Conservation (phyloP, 2,113 vertebrate genomes). For the Antennarius striatus region DNA sequence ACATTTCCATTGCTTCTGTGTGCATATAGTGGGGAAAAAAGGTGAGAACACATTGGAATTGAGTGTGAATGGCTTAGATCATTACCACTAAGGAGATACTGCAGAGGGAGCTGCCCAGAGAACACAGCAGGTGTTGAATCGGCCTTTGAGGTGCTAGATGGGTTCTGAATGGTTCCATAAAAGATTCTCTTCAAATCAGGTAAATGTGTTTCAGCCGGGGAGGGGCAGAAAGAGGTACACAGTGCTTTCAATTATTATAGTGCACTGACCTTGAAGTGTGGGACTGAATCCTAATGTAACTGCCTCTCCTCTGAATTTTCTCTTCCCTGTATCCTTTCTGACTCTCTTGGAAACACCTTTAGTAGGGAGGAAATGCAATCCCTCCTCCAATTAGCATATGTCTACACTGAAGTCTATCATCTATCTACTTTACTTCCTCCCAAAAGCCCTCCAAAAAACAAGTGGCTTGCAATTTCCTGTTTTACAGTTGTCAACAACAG, state of each 20-base stretch:
- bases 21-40: constrained; percentile 14
- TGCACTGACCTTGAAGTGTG: constrained; percentile 43
- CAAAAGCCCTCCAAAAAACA: constrained; percentile 57
- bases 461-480: constrained; percentile 58
- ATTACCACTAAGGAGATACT: constrained; percentile 39
- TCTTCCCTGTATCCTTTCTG: constrained; percentile 3
- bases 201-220: too few species aligned
- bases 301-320: constrained; percentile 7
- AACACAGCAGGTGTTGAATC: constrained; percentile 42
- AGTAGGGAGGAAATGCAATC: constrained; percentile 33
- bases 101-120: constrained; percentile 17
- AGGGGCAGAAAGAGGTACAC: background rate
- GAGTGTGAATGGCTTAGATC: constrained; percentile 41
- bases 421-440: constrained; percentile 38
- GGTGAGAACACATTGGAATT: background rate
- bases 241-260: constrained; percentile 29
- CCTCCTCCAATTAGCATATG: constrained; percentile 27
- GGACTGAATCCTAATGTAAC: constrained; percentile 37
- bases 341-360: constrained; percentile 24
- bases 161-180: background rate
- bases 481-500: constrained; percentile 27
- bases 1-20: constrained; percentile 39
- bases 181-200: constrained; percentile 5
- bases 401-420: constrained; percentile 38
- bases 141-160: constrained; percentile 23